Percentiles rank a stretch among this genome's conserved stretches.
These are phyloP conservation scores for Oikopleura albicans DNA, from an alignment of 23 tunicate species.

Conservation along the genomic window DNA sequence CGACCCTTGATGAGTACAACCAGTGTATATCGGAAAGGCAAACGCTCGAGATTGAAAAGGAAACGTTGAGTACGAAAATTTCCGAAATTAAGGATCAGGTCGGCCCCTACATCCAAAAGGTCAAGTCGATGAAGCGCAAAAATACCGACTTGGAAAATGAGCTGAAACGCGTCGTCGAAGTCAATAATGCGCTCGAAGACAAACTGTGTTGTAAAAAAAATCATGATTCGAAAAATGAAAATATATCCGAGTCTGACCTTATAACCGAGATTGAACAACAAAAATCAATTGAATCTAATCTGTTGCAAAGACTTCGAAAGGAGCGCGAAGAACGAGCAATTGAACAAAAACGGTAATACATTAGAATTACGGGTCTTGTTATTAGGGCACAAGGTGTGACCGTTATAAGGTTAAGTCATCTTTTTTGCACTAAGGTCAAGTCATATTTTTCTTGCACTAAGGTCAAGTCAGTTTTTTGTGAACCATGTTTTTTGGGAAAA, in stretches of 20 bases:
- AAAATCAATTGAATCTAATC: background rate
- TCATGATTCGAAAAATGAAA: background rate
- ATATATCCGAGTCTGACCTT: background rate
- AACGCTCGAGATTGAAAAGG: background rate
- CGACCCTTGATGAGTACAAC: background rate
- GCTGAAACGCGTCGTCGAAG: background rate
- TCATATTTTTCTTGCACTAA: no score
- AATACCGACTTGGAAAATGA: background rate
- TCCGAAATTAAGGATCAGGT: background rate
- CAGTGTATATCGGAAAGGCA: background rate
- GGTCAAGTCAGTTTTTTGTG: no score
- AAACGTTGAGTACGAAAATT: background rate
- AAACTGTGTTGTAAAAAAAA: background rate
- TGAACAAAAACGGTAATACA: background rate
- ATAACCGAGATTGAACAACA: background rate
- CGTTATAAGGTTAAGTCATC: no score
- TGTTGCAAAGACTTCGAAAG: background rate
- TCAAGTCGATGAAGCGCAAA: background rate
- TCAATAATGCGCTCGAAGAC: background rate
- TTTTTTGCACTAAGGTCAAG: no score
- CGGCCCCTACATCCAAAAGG: conserved; percentile 14
- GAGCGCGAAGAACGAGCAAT: background rate
- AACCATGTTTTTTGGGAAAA: no score
- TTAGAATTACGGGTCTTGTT: no score
- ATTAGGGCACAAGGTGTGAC: no score